Evolutionary conservation across 2,888 invertebrate genomes (phyloP).

Genomic region (Cyclophora punctaria): DNA sequence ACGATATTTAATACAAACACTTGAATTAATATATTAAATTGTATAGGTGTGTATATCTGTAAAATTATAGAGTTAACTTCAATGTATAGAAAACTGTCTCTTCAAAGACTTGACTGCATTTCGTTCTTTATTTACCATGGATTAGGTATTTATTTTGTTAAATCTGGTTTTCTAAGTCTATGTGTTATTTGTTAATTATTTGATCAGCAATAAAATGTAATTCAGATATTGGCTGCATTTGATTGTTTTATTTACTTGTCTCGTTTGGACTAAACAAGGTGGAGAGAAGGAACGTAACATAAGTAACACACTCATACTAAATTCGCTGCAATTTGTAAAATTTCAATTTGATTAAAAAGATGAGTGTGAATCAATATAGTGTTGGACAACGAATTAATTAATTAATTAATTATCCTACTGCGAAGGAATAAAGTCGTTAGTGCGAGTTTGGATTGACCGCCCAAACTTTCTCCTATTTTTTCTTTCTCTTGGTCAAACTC

Average conservation of each 20-base stretch:
- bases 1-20: constrained; percentile 38
- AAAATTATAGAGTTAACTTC: constrained; percentile 32
- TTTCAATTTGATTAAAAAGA: too few relatives aligned
- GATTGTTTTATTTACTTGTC: constrained; percentile 31
- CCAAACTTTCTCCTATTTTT: too few relatives aligned
- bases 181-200: constrained; percentile 67
- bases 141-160: constrained; percentile 73
- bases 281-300: too few relatives aligned
- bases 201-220: constrained; percentile 69
- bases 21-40: constrained; percentile 32
- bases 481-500: too few relatives aligned
- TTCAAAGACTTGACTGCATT: constrained; percentile 45
- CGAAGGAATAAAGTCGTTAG: too few relatives aligned
- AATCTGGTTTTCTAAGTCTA: constrained; percentile 65
- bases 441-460: too few relatives aligned
- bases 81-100: constrained; percentile 38
- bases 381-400: too few relatives aligned
- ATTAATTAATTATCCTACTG: too few relatives aligned
- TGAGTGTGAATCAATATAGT: too few relatives aligned
- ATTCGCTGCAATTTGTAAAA: too few relatives aligned
- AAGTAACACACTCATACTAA: too few relatives aligned
- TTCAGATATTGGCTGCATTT: constrained; percentile 49
- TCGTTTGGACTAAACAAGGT: too few relatives aligned
- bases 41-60: constrained; percentile 43
- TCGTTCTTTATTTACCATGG: constrained; percentile 53